Evolutionary conservation across 2,888 invertebrate species (phyloP).

Genomic region (Podabrus alpinus): DNA sequence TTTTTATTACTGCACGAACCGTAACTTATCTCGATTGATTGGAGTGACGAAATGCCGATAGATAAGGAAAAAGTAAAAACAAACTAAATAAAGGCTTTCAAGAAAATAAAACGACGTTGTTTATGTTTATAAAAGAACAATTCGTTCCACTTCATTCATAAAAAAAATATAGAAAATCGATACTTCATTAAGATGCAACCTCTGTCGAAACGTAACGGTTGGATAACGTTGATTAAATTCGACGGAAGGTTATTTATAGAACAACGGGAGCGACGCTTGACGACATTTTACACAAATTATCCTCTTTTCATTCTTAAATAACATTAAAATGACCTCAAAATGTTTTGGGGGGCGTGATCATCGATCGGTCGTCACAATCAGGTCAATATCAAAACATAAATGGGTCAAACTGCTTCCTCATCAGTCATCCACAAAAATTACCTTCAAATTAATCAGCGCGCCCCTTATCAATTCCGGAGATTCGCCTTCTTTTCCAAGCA

Average conservation of each 20-base stretch:
- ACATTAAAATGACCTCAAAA: conserved; percentile 5
- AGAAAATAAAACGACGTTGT: neutral
- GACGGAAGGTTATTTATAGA: neutral
- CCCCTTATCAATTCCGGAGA: conserved; percentile 41
- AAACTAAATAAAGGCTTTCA: neutral
- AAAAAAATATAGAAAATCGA: neutral
- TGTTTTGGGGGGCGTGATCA: neutral
- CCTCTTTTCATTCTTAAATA: neutral
- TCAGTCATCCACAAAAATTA: conserved; percentile 16
- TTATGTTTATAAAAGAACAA: neutral
- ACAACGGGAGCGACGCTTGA: neutral
- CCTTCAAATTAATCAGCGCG: conserved; percentile 44
- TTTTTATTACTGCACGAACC: no score
- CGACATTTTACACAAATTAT: neutral
- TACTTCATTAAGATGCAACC: conserved; percentile 9
- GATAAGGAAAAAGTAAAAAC: neutral
- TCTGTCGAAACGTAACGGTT: neutral
- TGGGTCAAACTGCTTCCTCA: conserved; percentile 6
- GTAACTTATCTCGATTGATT: neutral
- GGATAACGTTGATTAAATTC: neutral
- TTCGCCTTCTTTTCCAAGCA: conserved; percentile 39
- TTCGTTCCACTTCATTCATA: neutral
- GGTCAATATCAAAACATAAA: conserved; percentile 17
- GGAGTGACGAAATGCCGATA: neutral
- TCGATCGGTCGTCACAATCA: conserved; percentile 9